Evolutionary conservation across 23 tunicate genomes (phyloP).

Genomic region (Aplidium turbinatum): DNA sequence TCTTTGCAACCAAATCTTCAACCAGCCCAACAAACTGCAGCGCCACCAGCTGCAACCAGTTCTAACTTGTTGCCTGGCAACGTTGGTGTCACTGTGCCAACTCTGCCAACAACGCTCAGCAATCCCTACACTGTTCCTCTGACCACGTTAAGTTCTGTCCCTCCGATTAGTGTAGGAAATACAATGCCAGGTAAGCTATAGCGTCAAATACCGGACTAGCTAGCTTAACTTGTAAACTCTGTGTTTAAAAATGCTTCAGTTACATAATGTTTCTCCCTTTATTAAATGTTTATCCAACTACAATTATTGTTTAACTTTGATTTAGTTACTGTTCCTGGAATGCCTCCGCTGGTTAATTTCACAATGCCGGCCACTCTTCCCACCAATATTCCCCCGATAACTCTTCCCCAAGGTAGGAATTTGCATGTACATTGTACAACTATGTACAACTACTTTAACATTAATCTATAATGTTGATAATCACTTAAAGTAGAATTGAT

Average conservation of each 20-base stretch:
- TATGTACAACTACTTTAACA: too few species aligned
- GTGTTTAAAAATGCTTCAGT: too few species aligned
- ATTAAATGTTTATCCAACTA: too few species aligned
- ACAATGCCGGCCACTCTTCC: slow-evolving; percentile 68
- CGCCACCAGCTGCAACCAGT: slow-evolving; percentile 79
- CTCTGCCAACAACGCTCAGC: neutral
- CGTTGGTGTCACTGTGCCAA: slow-evolving; percentile 10
- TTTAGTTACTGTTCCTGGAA: slow-evolving; percentile 35
- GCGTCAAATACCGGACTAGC: too few species aligned
- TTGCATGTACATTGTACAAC: too few species aligned
- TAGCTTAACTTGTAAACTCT: too few species aligned
- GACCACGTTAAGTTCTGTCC: neutral
- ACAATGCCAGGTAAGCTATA: slow-evolving; percentile 55
- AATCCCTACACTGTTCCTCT: neutral
- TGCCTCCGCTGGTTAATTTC: slow-evolving; percentile 56
- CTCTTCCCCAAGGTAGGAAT: slow-evolving; percentile 43
- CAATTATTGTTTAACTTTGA: too few species aligned
- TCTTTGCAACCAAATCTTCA: neutral
- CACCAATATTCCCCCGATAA: slow-evolving; percentile 33
- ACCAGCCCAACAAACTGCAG: slow-evolving; percentile 1
- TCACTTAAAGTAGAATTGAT: too few species aligned
- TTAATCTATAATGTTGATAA: too few species aligned
- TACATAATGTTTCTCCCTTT: too few species aligned
- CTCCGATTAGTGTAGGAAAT: slow-evolving; percentile 7
- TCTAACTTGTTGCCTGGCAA: slow-evolving; percentile 80